phyloP scores from a whole-genome alignment of 2,797 vertebrate genomes.

The Phalloptychus januarius region DNA sequence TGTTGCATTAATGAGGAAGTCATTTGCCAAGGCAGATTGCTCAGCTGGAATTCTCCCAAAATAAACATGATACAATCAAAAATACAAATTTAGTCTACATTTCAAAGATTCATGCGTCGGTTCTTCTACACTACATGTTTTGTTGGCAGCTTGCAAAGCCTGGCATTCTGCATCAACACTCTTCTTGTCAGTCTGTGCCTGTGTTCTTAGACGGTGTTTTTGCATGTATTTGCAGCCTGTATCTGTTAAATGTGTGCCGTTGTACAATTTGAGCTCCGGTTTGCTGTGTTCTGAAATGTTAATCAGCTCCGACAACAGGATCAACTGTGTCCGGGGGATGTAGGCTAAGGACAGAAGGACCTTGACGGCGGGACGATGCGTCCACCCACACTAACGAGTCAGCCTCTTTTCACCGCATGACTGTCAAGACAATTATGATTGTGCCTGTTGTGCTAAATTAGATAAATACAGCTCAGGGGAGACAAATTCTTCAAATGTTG shows the following conservation, averaged over 20 bases:
- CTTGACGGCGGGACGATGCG: conserved; percentile 71
- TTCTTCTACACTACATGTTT: neutral
- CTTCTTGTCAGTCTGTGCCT: neutral
- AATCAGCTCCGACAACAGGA: conserved; percentile 82
- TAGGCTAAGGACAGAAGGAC: conserved; percentile 78
- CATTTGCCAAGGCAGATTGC: conserved; percentile 33
- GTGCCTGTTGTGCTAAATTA: conserved; percentile 39
- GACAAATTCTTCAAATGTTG: conserved; percentile 32
- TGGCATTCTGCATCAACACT: neutral
- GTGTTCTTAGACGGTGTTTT: neutral
- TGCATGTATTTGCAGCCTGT: conserved; percentile 15
- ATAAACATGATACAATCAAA: conserved; percentile 44
- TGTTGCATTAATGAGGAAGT: conserved; percentile 56
- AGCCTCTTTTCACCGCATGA: conserved; percentile 47
- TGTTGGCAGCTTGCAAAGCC: conserved; percentile 1
- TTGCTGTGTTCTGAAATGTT: conserved; percentile 67
- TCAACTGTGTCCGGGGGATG: conserved; percentile 72
- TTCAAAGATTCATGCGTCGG: conserved; percentile 35
- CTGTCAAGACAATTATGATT: conserved; percentile 72
- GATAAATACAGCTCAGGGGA: conserved; percentile 46
- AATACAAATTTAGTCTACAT: conserved; percentile 34
- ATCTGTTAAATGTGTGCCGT: conserved; percentile 19
- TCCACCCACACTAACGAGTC: conserved; percentile 49
- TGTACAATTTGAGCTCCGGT: conserved; percentile 38
- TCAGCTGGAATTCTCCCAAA: conserved; percentile 57